Evolutionary conservation across 2,113 vertebrate species (phyloP), one percentile per base, ranked within the genome.

Genomic region (Neomonachus schauinslandi): DNA sequence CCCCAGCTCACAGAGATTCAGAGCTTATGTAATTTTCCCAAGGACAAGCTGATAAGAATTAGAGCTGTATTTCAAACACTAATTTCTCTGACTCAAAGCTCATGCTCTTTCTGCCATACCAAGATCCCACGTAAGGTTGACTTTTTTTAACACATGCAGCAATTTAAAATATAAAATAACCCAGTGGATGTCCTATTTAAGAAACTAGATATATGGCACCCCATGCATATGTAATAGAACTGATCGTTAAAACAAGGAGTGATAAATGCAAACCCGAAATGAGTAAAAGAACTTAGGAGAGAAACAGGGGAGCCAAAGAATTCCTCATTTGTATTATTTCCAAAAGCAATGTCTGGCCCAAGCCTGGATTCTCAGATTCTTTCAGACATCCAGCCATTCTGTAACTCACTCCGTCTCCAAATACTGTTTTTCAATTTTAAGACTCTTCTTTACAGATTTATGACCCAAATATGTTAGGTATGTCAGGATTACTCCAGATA

Each of bases 281-380:
- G 16, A 95, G 13, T 69, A 63, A 81, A 36, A 71, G 55, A 92
- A 88, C 98, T 91, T 93, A 94, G 91, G 97, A 61, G 90, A 94
- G 93, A 98, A 97, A 98, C 86, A 96, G 92, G 98, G 98, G 96
- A 96, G 90, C 95, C 94, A 93, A 98, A 98, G 81, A 91, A 76
- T 88, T 91, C 8, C 13, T 88, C 39, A 49, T 76, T 90, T 97
- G 36, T 53, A 39, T 77, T 42, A n/a, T 51, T 22, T 55, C 28
- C 2, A 82, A 93, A 82, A 91, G 31, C 59, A 83, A 33, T 85
- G 10, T 71, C 53, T 90, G 71, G 24, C 16, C 49, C 11, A 61
- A 55, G 5, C 22, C 4, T 57, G 26, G 5, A 65, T 59, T 14
- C 13, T 80, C 67, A 18, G 5, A 65, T 65, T 12, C 15, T 76